Percentiles rank a stretch among this genome's conserved stretches.
These are phyloP conservation scores for Columbina picui DNA, from an alignment of 2,113 vertebrate species.

Conservation along the genomic window DNA sequence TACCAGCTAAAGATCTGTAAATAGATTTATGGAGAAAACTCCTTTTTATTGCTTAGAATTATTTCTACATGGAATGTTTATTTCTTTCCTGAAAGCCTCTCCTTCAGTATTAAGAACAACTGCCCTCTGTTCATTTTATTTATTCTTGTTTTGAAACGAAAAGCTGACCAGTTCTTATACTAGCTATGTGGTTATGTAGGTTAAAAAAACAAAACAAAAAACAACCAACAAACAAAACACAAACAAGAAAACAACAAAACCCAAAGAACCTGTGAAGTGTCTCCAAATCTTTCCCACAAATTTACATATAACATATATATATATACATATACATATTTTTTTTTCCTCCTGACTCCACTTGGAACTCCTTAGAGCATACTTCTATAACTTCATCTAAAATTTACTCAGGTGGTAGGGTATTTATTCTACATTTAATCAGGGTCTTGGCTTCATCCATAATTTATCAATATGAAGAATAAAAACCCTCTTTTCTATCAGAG, in stretches of 20 bases:
- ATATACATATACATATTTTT: not conserved
- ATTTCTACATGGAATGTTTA: not conserved
- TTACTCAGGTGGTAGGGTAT: not conserved
- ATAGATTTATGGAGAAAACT: not conserved
- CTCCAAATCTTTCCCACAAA: not conserved
- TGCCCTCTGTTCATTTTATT: not conserved
- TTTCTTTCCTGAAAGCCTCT: not conserved
- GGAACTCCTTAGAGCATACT: not conserved
- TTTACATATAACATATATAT: not conserved
- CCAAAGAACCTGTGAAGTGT: not conserved
- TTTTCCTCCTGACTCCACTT: not conserved
- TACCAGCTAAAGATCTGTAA: not conserved
- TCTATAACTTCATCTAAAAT: not conserved
- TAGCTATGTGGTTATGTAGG: not conserved
- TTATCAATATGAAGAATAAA: not conserved
- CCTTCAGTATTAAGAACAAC: not conserved
- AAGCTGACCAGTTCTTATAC: not conserved
- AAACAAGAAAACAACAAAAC: not conserved
- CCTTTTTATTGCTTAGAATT: constrained; percentile 41
- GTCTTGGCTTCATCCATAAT: not conserved
- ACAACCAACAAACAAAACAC: no score
- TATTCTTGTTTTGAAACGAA: not conserved
- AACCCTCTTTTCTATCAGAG: not conserved
- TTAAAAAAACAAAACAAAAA: not conserved
- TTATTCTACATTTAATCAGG: constrained; percentile 8